Percentiles rank a stretch among this genome's conserved stretches.
Conservation (phyloP, 2,888 invertebrate species). For the Synanthedon andrenaeformis region DNA sequence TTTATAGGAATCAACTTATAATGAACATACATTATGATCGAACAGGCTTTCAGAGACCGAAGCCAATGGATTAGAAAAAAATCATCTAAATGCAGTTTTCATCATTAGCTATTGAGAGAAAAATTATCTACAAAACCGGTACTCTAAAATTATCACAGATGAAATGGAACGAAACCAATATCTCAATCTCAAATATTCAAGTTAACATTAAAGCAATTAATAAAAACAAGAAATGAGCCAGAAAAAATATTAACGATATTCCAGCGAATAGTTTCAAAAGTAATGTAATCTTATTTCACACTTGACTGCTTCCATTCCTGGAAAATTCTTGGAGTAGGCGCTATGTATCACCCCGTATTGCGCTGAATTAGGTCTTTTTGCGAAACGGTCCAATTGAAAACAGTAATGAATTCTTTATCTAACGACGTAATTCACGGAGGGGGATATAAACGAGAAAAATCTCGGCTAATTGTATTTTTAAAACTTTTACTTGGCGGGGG, state of each 20-base stretch:
- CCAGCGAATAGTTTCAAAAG: conserved; percentile 6
- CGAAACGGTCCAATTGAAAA: conserved; percentile 6
- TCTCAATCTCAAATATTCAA: too few species aligned
- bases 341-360: conserved; percentile 10
- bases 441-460: neutral
- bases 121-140: too few species aligned
- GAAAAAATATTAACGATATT: neutral
- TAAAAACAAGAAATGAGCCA: too few species aligned
- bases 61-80: too few species aligned
- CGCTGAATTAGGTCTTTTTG: conserved; percentile 7
- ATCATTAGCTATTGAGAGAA: too few species aligned
- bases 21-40: too few species aligned
- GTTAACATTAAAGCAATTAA: too few species aligned
- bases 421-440: neutral
- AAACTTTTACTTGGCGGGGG: neutral
- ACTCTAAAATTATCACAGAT: too few species aligned
- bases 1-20: too few species aligned
- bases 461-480: neutral
- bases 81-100: too few species aligned
- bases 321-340: conserved; percentile 7
- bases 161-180: too few species aligned
- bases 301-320: conserved; percentile 10
- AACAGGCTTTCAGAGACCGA: too few species aligned
- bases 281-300: conserved; percentile 23
- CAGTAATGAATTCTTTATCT: conserved; percentile 2